A percentile compares a stretch with the other conserved stretches of the same genome.
Evolutionary conservation across 2,888 invertebrate species (phyloP).

Genomic region (Scrobipalpa costella): DNA sequence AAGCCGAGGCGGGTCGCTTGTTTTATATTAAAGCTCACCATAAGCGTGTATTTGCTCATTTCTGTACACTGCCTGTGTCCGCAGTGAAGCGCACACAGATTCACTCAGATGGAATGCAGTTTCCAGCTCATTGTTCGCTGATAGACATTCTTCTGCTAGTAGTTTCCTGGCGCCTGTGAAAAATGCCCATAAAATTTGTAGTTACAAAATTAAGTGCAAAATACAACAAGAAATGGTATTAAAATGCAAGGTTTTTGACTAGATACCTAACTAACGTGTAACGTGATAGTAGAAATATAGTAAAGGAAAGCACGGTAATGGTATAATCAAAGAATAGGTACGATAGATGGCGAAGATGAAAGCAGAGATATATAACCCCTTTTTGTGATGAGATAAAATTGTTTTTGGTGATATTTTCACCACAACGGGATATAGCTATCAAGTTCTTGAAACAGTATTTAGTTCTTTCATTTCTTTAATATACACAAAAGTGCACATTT

Average conservation of each 20-base stretch:
- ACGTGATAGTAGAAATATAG: too few species aligned
- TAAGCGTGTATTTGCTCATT: slow-evolving; percentile 62
- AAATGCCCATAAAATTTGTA: neutral
- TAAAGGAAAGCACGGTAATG: too few species aligned
- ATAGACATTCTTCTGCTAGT: slow-evolving; percentile 63
- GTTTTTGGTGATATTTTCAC: neutral
- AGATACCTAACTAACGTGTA: too few species aligned
- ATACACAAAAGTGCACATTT: neutral
- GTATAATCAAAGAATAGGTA: too few species aligned
- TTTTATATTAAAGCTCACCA: slow-evolving; percentile 48
- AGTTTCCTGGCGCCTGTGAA: slow-evolving; percentile 65
- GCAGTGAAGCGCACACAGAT: slow-evolving; percentile 63
- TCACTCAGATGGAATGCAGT: slow-evolving; percentile 73
- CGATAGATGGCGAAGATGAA: too few species aligned
- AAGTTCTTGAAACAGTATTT: neutral
- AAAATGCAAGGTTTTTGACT: too few species aligned
- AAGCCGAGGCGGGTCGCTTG: too few species aligned
- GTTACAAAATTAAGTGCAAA: too few species aligned
- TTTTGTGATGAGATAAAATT: neutral
- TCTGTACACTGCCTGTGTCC: slow-evolving; percentile 71
- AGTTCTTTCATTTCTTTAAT: neutral
- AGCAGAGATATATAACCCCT: neutral
- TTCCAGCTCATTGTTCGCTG: slow-evolving; percentile 52
- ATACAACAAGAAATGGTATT: too few species aligned
- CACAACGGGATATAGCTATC: neutral